A percentile compares a stretch with the other conserved stretches of the same genome.
Conservation (phyloP, 2,888 invertebrate genomes). For the Leucophenga montana region DNA sequence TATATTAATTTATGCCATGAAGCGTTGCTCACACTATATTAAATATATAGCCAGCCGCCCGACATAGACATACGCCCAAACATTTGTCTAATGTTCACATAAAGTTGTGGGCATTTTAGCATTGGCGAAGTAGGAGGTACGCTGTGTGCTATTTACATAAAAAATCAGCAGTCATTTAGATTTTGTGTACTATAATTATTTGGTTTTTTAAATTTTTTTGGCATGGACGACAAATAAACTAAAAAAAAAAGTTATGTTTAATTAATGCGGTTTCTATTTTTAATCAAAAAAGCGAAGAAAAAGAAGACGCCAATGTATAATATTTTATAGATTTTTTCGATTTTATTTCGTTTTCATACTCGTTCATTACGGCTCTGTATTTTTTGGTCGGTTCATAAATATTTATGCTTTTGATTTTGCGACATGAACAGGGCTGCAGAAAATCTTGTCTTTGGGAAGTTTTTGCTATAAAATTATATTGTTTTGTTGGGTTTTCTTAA, state of each 20-base stretch:
- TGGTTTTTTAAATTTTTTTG: background rate
- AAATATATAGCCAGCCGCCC: background rate
- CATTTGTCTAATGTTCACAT: too few species aligned
- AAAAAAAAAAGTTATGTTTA: too few species aligned
- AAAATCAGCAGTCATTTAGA: background rate
- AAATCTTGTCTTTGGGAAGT: too few species aligned
- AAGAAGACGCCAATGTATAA: background rate
- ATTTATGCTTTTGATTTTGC: conserved; percentile 8
- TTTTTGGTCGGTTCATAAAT: conserved; percentile 12
- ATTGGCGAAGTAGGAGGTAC: background rate
- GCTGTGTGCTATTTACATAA: background rate
- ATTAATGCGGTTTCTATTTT: conserved; percentile 21
- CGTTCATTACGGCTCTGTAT: too few species aligned
- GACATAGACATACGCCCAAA: background rate
- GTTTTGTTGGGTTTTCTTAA: background rate
- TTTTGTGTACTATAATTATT: background rate
- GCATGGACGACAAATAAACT: background rate
- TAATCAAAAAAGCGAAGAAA: background rate
- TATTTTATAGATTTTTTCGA: background rate
- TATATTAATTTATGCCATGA: conserved; percentile 4
- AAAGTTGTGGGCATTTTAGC: too few species aligned
- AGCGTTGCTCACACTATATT: background rate
- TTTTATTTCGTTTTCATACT: background rate
- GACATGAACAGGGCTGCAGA: background rate
- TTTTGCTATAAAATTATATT: background rate